Evolutionary conservation across 2,888 invertebrate genomes (phyloP).

Genomic region (Eilema griseolum): DNA sequence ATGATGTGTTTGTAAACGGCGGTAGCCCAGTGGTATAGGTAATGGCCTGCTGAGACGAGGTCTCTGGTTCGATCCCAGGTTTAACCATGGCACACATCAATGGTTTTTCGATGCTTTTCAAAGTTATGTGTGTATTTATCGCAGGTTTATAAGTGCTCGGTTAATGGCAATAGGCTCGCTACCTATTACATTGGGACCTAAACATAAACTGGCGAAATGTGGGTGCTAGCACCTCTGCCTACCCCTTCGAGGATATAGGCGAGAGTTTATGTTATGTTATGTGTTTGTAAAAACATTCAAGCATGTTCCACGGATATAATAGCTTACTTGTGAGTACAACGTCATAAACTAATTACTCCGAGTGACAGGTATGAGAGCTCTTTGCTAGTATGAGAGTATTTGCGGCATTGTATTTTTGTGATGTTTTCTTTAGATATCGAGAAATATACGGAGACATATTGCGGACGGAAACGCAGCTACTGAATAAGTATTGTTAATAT

Average conservation of each 20-base stretch:
- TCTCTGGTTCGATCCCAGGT: no score
- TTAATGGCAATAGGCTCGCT: no score
- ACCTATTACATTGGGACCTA: no score
- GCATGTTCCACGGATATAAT: conserved; percentile 33
- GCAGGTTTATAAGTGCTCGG: no score
- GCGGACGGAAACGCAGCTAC: background rate
- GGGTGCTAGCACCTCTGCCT: no score
- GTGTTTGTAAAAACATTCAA: conserved; percentile 16
- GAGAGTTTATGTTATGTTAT: background rate
- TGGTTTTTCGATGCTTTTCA: no score
- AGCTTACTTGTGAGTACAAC: conserved; percentile 24
- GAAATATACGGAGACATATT: conserved; percentile 27
- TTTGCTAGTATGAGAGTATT: conserved; percentile 34
- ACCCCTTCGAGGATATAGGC: no score
- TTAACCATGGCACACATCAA: no score
- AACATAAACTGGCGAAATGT: no score
- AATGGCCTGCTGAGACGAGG: no score
- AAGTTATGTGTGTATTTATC: no score
- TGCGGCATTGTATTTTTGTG: conserved; percentile 50
- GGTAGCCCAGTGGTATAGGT: no score
- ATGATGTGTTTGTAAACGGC: conserved; percentile 1
- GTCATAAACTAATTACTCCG: conserved; percentile 57
- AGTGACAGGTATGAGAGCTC: conserved; percentile 54
- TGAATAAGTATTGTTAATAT: background rate
- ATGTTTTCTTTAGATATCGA: conserved; percentile 45